A percentile compares a stretch with the other conserved stretches of the same genome.
Conservation (phyloP, 2,113 vertebrate genomes). For the Rhinolophus ferrumequinum region DNA sequence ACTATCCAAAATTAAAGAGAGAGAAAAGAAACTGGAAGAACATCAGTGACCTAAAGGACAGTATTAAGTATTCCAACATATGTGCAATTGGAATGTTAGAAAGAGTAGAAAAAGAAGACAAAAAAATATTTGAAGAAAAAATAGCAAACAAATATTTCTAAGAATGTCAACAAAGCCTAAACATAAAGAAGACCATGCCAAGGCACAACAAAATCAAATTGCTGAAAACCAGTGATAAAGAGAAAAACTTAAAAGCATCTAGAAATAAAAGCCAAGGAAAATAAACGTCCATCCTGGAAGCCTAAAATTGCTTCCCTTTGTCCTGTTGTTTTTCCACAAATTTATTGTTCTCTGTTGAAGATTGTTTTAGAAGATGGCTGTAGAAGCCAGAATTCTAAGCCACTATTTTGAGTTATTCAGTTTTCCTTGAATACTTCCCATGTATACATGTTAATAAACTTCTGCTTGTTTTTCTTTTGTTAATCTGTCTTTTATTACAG, state of each 20-base stretch:
- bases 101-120: not conserved
- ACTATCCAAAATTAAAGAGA: not conserved
- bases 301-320: not conserved
- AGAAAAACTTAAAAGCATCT: not conserved
- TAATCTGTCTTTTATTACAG: not conserved
- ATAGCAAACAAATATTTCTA: not conserved
- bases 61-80: not conserved
- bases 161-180: not conserved
- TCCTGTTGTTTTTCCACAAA: not conserved
- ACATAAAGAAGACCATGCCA: not conserved
- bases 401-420: not conserved
- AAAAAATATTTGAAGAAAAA: not conserved
- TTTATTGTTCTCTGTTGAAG: not conserved
- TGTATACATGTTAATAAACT: not conserved
- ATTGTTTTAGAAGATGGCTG: not conserved
- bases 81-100: not conserved
- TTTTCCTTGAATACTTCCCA: not conserved
- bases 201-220: not conserved
- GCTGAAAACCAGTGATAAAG: not conserved
- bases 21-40: not conserved
- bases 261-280: not conserved
- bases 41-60: not conserved
- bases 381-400: not conserved
- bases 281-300: not conserved
- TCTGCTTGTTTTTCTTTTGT: not conserved